Conservation (phyloP, 2,888 invertebrate species). For the Xestobium rufovillosum region DNA sequence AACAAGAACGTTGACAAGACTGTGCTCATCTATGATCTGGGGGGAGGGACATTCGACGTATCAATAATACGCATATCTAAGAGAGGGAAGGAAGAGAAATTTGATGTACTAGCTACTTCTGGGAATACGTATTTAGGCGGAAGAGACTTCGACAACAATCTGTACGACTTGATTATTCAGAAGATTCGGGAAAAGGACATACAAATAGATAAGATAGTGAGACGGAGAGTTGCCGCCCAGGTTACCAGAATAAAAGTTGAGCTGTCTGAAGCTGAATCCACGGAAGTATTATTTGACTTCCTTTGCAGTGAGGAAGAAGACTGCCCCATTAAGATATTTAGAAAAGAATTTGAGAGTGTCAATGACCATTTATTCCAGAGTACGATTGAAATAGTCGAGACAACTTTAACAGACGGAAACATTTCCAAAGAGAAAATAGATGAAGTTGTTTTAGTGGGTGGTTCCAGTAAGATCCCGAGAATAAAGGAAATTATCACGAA, state of each 20-base stretch:
- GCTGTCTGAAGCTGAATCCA: slow-evolving; percentile 5
- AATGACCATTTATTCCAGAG: slow-evolving; percentile 17
- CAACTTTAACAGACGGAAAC: slow-evolving; percentile 18
- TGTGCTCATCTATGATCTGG: slow-evolving; percentile 25
- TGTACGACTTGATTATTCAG: slow-evolving; percentile 24
- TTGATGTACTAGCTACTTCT: slow-evolving; percentile 18
- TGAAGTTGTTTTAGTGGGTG: slow-evolving; percentile 25
- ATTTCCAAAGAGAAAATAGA: slow-evolving; percentile 19
- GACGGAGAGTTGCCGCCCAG: slow-evolving; percentile 1
- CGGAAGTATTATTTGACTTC: slow-evolving; percentile 8
- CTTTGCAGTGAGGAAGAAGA: no score
- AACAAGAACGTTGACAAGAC: slow-evolving; percentile 14
- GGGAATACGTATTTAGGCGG: slow-evolving; percentile 23
- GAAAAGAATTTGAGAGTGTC: slow-evolving; percentile 20
- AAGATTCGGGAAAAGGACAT: no score
- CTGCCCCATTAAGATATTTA: slow-evolving; percentile 17
- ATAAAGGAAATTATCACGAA: slow-evolving; percentile 18
- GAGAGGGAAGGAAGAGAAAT: slow-evolving; percentile 11
- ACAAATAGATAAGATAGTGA: no score
- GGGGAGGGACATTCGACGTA: slow-evolving; percentile 29
- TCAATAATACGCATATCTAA: slow-evolving; percentile 23
- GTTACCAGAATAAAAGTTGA: slow-evolving; percentile 7
- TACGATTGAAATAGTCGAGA: slow-evolving; percentile 18
- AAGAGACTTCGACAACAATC: slow-evolving; percentile 24
- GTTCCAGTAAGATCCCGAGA: slow-evolving; percentile 24